Conservation (phyloP, 2,888 invertebrate genomes). For the Cataglyphis livida region DNA sequence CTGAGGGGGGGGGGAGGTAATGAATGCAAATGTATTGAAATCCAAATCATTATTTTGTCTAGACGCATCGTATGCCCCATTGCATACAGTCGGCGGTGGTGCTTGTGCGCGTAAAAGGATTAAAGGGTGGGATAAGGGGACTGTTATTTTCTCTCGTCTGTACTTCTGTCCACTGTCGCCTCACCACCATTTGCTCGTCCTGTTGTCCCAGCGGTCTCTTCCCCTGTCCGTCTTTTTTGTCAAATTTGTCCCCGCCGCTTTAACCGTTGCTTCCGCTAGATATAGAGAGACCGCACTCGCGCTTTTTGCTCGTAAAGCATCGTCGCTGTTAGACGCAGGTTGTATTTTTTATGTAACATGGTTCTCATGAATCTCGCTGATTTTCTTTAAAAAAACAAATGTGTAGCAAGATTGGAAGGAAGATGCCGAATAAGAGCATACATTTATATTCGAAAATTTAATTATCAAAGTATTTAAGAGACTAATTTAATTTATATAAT, state of each 20-base stretch:
- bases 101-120: slow-evolving; percentile 51
- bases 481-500: background rate
- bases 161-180: slow-evolving; percentile 53
- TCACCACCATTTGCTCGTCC: slow-evolving; percentile 20
- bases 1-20: slow-evolving; percentile 69
- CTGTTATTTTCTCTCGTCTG: slow-evolving; percentile 62
- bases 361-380: background rate
- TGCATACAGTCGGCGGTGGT: slow-evolving; percentile 67
- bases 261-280: slow-evolving; percentile 46
- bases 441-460: slow-evolving; percentile 2
- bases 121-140: slow-evolving; percentile 58
- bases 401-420: background rate
- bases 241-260: slow-evolving; percentile 66
- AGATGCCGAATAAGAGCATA: background rate
- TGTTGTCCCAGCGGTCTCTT: slow-evolving; percentile 17
- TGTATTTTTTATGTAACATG: slow-evolving; percentile 13
- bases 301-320: slow-evolving; percentile 62
- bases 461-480: background rate
- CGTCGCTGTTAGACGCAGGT: background rate
- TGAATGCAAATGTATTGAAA: slow-evolving; percentile 85
- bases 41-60: slow-evolving; percentile 85
- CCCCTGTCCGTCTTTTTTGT: slow-evolving; percentile 61
- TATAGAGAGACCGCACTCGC: slow-evolving; percentile 18
- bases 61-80: slow-evolving; percentile 83
- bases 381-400: slow-evolving; percentile 3